These are phyloP conservation scores for Conger conger DNA, from an alignment of 2,113 vertebrate species.

Conservation along the genomic window DNA sequence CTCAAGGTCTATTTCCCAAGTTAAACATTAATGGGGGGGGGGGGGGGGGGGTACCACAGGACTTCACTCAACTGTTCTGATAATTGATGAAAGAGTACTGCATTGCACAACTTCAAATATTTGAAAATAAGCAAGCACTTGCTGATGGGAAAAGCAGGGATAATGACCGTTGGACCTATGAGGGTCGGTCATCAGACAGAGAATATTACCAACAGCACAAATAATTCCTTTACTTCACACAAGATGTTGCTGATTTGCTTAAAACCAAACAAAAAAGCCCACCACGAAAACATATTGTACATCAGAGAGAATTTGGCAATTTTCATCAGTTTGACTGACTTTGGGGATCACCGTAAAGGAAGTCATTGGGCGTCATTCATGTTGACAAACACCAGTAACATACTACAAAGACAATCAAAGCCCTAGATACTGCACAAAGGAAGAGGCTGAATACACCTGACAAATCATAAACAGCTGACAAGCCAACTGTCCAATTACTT, in stretches of 20 bases:
- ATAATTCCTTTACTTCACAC: not conserved
- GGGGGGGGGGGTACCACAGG: not conserved
- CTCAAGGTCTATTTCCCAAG: not conserved
- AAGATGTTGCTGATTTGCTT: not conserved
- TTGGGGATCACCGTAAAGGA: no score
- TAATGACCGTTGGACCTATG: not conserved
- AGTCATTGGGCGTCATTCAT: no score
- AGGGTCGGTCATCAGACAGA: not conserved
- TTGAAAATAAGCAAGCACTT: not conserved
- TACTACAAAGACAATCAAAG: no score
- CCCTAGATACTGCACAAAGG: no score
- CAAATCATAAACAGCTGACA: no score
- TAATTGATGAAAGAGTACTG: not conserved
- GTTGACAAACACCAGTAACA: no score
- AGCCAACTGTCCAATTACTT: no score
- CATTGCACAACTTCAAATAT: not conserved
- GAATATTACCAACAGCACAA: not conserved
- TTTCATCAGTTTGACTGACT: not conserved
- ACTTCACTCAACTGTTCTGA: not conserved
- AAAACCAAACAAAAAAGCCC: not conserved
- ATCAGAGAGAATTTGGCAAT: not conserved
- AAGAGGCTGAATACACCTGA: no score
- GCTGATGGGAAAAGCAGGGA: not conserved
- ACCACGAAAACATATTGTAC: not conserved
- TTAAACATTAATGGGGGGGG: not conserved